Percentiles rank a stretch among this genome's conserved stretches.
phyloP scores from a whole-genome alignment of 2,888 invertebrate species.

The Stegana nigrithorax region DNA sequence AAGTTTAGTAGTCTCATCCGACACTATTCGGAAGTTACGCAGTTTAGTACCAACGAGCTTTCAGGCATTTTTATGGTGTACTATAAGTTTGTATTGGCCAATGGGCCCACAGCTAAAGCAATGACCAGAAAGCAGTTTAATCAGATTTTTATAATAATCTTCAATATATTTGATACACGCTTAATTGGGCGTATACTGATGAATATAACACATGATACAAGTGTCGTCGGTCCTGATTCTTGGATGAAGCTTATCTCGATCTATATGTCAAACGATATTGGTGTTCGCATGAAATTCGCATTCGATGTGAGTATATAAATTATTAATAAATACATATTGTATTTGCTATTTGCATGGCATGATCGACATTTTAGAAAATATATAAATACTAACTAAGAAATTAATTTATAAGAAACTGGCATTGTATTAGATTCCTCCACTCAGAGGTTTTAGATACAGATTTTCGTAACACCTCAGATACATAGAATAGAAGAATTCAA shows the following conservation, averaged over 20 bases:
- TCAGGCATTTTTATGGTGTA: slow-evolving; percentile 71
- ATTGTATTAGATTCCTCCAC: too few species aligned
- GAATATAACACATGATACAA: slow-evolving; percentile 72
- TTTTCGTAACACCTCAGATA: too few species aligned
- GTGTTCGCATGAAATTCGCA: slow-evolving; percentile 77
- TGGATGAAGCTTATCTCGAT: slow-evolving; percentile 78
- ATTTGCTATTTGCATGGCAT: too few species aligned
- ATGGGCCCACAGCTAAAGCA: slow-evolving; percentile 64
- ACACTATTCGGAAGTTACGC: slow-evolving; percentile 66
- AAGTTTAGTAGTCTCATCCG: slow-evolving; percentile 72
- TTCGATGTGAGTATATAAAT: slow-evolving; percentile 74
- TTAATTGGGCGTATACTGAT: slow-evolving; percentile 76
- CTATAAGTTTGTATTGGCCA: slow-evolving; percentile 70
- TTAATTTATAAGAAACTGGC: too few species aligned
- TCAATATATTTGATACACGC: slow-evolving; percentile 79
- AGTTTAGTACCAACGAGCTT: slow-evolving; percentile 73
- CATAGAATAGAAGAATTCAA: too few species aligned
- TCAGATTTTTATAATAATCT: slow-evolving; percentile 74
- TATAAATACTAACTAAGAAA: too few species aligned
- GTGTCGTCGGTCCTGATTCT: slow-evolving; percentile 70
- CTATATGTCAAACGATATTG: slow-evolving; percentile 76
- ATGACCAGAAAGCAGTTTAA: slow-evolving; percentile 73
- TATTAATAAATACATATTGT: too few species aligned
- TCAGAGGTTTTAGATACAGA: too few species aligned
- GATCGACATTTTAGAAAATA: too few species aligned